Percentiles rank a stretch among this genome's conserved stretches.
Evolutionary conservation across 2,888 invertebrate species (phyloP).

Genomic region (Pyrrhosoma nymphula): DNA sequence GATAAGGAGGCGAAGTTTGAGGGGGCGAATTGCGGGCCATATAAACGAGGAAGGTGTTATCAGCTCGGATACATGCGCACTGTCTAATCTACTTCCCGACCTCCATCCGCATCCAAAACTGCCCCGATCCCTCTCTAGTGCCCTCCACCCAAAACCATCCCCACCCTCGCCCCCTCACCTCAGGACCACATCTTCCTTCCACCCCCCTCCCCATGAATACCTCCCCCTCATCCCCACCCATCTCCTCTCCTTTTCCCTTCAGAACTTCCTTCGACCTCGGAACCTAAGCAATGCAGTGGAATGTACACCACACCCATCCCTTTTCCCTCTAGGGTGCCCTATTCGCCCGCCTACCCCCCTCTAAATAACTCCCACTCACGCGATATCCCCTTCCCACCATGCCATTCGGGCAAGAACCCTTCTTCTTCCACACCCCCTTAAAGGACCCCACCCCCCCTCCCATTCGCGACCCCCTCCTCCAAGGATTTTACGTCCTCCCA

Average conservation of each 20-base stretch:
- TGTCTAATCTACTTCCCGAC: slow-evolving; percentile 67
- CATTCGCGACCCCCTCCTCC: not conserved
- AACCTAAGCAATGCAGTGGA: slow-evolving; percentile 58
- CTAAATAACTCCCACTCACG: not conserved
- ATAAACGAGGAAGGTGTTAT: slow-evolving; percentile 67
- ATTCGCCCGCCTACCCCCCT: not conserved
- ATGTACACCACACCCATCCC: not conserved
- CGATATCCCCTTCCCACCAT: not conserved
- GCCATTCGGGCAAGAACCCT: not conserved
- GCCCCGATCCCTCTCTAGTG: not conserved
- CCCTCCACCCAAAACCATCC: not conserved
- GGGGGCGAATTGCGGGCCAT: slow-evolving; percentile 66
- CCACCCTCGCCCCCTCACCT: not conserved
- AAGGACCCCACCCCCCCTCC: not conserved
- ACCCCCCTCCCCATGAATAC: not conserved
- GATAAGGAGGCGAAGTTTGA: slow-evolving; percentile 67
- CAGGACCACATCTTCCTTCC: not conserved
- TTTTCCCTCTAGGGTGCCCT: not conserved
- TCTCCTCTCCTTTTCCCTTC: not conserved
- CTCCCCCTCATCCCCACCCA: not conserved
- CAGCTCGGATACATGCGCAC: slow-evolving; percentile 66
- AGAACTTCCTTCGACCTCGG: not conserved
- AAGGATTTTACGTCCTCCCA: not conserved
- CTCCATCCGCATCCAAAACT: slow-evolving; percentile 34
- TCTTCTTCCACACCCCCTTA: not conserved